Evolutionary conservation across 2,888 invertebrate species (phyloP).

Genomic region (Drosophila affinis): DNA sequence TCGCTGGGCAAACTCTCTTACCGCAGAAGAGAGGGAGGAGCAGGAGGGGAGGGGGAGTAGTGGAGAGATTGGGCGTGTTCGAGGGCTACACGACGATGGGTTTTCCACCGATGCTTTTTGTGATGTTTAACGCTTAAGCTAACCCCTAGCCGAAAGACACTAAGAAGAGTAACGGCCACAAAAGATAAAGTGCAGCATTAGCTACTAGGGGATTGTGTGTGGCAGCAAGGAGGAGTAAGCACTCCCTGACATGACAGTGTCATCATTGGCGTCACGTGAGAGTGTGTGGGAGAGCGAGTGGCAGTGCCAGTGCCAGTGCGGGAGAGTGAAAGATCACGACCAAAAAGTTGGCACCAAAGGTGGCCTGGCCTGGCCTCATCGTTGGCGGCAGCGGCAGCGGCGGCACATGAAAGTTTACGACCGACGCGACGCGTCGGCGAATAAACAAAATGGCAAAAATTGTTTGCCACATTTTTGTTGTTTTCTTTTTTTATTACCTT

Average conservation of each 20-base stretch:
- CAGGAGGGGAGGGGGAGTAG: not conserved
- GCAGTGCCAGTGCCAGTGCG: conserved; percentile 9
- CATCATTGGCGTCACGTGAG: not conserved
- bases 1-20: conserved; percentile 5
- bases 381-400: conserved; percentile 8
- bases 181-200: no score
- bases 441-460: conserved; percentile 56
- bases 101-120: no score
- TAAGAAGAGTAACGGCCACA: no score
- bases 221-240: not conserved
- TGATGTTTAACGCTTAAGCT: no score
- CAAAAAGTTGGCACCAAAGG: conserved; percentile 71
- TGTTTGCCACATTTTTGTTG: conserved; percentile 51
- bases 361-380: not conserved
- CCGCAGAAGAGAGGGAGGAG: not conserved
- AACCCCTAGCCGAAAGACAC: no score
- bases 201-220: no score
- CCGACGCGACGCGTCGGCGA: conserved; percentile 43
- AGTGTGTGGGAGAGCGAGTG: not conserved
- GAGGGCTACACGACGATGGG: no score
- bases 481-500: conserved; percentile 28
- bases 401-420: conserved; percentile 75
- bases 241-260: not conserved
- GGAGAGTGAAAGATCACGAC: conserved; percentile 77
- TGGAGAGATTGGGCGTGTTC: not conserved